Evolutionary conservation across 2,113 vertebrate species (phyloP).

Genomic region (Erinaceus europaeus): DNA sequence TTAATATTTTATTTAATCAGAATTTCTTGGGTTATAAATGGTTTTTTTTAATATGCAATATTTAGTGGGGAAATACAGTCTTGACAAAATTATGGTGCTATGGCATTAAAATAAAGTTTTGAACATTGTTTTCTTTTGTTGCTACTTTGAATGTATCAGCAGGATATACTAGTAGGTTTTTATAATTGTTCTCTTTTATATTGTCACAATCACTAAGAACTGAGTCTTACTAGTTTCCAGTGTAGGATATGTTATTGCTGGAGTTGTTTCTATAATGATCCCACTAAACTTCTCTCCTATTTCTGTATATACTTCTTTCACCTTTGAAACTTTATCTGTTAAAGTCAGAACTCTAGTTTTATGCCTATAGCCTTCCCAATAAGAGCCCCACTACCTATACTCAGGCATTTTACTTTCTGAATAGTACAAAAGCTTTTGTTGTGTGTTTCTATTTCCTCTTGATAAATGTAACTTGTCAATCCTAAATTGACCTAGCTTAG

Average conservation of each 20-base stretch:
- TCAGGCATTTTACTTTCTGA: slow-evolving; percentile 27
- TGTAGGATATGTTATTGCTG: background rate
- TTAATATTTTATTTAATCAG: background rate
- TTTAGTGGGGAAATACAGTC: background rate
- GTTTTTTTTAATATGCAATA: background rate
- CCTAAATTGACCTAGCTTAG: background rate
- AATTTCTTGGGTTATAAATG: background rate
- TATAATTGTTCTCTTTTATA: background rate
- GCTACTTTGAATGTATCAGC: background rate
- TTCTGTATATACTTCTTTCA: background rate
- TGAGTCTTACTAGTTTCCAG: background rate
- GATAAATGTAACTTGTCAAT: background rate
- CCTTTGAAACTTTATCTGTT: background rate
- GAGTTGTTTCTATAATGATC: background rate
- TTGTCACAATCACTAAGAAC: background rate
- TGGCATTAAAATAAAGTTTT: slow-evolving; percentile 46
- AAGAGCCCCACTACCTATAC: background rate
- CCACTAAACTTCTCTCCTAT: background rate
- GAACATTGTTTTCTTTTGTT: too few relatives aligned
- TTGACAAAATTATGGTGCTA: slow-evolving; percentile 30
- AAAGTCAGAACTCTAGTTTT: background rate
- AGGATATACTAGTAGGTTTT: background rate
- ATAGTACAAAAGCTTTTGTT: background rate
- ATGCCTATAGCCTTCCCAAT: background rate
- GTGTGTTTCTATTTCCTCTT: background rate